Evolutionary conservation across 2,888 invertebrate species (phyloP).

Genomic region (Zhengitettix transpicula): DNA sequence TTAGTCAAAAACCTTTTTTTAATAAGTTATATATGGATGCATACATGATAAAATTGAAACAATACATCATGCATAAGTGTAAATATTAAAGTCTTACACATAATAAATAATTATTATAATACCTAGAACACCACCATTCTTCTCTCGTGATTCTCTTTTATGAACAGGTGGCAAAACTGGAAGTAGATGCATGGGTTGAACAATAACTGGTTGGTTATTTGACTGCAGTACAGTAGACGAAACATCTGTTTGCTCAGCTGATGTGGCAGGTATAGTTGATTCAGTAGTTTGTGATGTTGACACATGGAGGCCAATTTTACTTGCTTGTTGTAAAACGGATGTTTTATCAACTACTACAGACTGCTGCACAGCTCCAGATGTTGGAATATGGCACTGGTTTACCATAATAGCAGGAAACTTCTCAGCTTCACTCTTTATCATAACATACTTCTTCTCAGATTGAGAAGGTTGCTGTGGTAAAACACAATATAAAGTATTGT

Average conservation of each 20-base stretch:
- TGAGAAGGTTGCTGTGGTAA: constrained; percentile 18
- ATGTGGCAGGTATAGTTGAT: background rate
- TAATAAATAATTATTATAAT: constrained; percentile 2
- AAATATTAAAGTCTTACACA: too few species aligned
- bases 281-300: constrained; percentile 1
- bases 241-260: background rate
- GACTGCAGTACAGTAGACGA: constrained; percentile 1
- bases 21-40: too few species aligned
- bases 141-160: constrained; percentile 15
- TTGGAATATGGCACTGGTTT: constrained; percentile 18
- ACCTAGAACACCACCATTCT: constrained; percentile 14
- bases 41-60: too few species aligned
- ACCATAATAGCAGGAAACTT: constrained; percentile 22
- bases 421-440: constrained; percentile 40
- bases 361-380: constrained; percentile 5
- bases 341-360: constrained; percentile 7
- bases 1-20: too few species aligned
- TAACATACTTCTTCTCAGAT: constrained; percentile 44
- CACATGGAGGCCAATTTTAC: constrained; percentile 3
- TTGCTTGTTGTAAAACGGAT: constrained; percentile 3
- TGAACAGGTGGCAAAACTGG: constrained; percentile 42
- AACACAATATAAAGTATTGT: constrained; percentile 11
- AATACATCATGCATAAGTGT: too few species aligned
- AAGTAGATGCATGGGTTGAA: constrained; percentile 62
- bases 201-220: constrained; percentile 47